Percentiles rank a stretch among this genome's conserved stretches.
These are phyloP conservation scores for Macrotrachela quadricornifera DNA, from an alignment of 1,140 invertebrate species.

Conservation along the genomic window DNA sequence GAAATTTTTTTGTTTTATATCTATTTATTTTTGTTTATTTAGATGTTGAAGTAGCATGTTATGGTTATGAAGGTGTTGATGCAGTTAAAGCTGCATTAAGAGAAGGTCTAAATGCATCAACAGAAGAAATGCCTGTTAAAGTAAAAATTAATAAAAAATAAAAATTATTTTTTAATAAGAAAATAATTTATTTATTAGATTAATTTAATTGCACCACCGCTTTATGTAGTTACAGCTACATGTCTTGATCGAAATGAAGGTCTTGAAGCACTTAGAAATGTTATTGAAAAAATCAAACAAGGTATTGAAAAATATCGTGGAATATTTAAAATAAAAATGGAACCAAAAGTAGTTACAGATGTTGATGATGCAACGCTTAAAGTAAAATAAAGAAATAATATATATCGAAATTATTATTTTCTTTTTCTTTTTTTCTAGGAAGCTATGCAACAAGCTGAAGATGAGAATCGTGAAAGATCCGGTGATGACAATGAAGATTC, in stretches of 20 bases:
- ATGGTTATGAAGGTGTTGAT: slow-evolving; percentile 94
- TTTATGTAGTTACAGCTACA: slow-evolving; percentile 94
- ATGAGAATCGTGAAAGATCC: slow-evolving; percentile 75
- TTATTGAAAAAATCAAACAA: slow-evolving; percentile 62
- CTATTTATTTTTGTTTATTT: no score
- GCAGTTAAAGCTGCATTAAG: slow-evolving; percentile 81
- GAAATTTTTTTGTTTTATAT: no score
- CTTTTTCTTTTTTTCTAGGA: slow-evolving; percentile 48
- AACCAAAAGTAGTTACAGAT: slow-evolving; percentile 90
- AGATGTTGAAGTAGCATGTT: slow-evolving; percentile 90
- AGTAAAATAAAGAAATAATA: slow-evolving; percentile 5
- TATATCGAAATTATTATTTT: no score
- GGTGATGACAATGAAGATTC: slow-evolving; percentile 33
- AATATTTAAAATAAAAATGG: slow-evolving; percentile 79
- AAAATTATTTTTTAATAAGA: slow-evolving; percentile 4
- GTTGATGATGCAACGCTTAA: slow-evolving; percentile 55
- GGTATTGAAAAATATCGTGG: slow-evolving; percentile 63
- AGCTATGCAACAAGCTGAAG: slow-evolving; percentile 74
- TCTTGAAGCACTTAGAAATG: slow-evolving; percentile 60
- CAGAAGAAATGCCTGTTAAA: slow-evolving; percentile 78
- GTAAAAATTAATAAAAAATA: slow-evolving; percentile 20
- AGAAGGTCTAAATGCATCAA: slow-evolving; percentile 71
- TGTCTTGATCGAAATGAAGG: slow-evolving; percentile 86
- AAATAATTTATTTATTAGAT: slow-evolving; percentile 42
- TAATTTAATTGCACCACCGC: slow-evolving; percentile 88